Evolutionary conservation across 2,888 invertebrate species (phyloP), one percentile per base, ranked within the genome.

Genomic region (Pyralis farinalis): DNA sequence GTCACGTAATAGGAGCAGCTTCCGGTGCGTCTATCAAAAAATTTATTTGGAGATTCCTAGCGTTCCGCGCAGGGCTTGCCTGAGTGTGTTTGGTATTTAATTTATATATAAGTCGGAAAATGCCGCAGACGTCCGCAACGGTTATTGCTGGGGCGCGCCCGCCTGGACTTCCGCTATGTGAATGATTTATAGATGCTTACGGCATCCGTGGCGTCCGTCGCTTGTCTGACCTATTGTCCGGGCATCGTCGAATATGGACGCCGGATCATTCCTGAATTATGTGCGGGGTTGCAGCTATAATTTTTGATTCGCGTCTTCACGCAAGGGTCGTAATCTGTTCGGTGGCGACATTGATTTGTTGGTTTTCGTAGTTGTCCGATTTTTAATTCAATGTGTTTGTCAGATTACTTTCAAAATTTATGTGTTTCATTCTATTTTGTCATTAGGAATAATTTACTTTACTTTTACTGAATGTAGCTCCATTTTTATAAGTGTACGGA

Each of bases 21-120:
- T 87, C 87, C 87, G 87, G 83, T 85, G 68, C 76, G 79, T 84
- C 77, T 79, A 79, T 84, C 85, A 85, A 85, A 87, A 85, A 85
- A 78, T 73, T 79, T 87, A 84, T 84, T 86, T 72, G 81, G 79
- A 67, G 83, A 87, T 87, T 84, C 85, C 81, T 69, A 61, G 75
- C 82, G 83, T 65, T 71, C 71, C 69, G 61, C 54, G 62, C 70
- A 65, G 75, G 72, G 76, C 73, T 75, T 71, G 76, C 65, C 65
- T 71, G 76, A 79, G 75, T 81, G 74, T 82, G 84, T 74, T 71
- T 11, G 86, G 85, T 78, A 83, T 87, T 86, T 82, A 84, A 87
- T 86, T 86, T 86, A 87, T 87, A 85, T 86, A 80, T 79, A 72
- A 68, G 72, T 71, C 77, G 74, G 76, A 71, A 80, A 82, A 82